Percentiles rank a stretch among this genome's conserved stretches.
Evolutionary conservation across 2,113 vertebrate genomes (phyloP).

Genomic region (Tenrec ecaudatus): DNA sequence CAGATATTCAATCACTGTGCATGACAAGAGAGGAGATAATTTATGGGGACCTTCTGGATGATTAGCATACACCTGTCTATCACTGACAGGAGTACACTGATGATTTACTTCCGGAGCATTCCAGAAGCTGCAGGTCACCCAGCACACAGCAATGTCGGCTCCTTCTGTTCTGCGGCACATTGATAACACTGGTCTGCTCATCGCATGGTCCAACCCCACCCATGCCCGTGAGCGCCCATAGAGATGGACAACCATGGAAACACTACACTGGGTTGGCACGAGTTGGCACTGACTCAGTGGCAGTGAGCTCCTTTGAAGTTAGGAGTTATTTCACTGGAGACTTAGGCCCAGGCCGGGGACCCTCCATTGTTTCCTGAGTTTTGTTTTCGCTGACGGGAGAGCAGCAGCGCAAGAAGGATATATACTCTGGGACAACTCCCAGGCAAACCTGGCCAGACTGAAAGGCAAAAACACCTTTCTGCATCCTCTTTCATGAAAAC

Average conservation of each 20-base stretch:
- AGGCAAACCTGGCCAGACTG: not conserved
- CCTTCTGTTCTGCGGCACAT: not conserved
- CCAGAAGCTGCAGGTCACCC: not conserved
- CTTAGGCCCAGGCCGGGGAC: conserved; percentile 36
- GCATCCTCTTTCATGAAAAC: conserved; percentile 35
- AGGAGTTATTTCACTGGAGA: conserved; percentile 52
- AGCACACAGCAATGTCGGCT: not conserved
- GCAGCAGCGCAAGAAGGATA: not conserved
- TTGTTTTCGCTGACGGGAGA: not conserved
- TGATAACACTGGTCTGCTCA: not conserved
- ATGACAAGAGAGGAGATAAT: not conserved
- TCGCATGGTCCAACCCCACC: too few relatives aligned
- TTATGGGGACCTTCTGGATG: not conserved
- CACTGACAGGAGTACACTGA: not conserved
- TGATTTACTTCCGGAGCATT: not conserved
- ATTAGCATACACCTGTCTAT: not conserved
- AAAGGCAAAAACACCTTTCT: conserved; percentile 10
- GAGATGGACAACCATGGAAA: too few relatives aligned
- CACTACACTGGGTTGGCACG: too few relatives aligned
- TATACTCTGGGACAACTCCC: not conserved
- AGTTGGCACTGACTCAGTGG: too few relatives aligned
- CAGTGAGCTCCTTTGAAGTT: not conserved
- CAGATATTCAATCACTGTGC: not conserved
- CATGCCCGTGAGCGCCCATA: too few relatives aligned
- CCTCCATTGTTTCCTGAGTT: conserved; percentile 13